These are phyloP conservation scores for Agriopis aurantiaria DNA, from an alignment of 2,888 invertebrate genomes.

Conservation along the genomic window DNA sequence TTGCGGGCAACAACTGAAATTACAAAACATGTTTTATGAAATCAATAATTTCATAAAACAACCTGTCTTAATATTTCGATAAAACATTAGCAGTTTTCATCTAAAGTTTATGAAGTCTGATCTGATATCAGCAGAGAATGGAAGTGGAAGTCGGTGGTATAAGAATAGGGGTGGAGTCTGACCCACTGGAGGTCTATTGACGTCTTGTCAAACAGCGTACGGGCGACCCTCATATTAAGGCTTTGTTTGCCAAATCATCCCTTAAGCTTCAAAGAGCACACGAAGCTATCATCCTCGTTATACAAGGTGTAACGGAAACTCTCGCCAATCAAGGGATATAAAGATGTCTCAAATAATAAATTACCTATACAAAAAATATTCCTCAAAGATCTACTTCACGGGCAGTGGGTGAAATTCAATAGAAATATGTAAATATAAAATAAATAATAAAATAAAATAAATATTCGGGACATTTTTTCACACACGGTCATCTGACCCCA, in stretches of 20 bases:
- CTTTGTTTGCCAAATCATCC: conserved; percentile 43
- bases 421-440: too few relatives aligned
- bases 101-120: not conserved
- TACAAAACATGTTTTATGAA: too few relatives aligned
- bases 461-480: too few relatives aligned
- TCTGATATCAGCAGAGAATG: not conserved
- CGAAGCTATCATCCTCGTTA: conserved; percentile 32
- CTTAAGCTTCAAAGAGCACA: conserved; percentile 41
- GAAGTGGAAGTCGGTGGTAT: not conserved
- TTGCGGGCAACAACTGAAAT: too few relatives aligned
- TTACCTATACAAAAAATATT: too few relatives aligned
- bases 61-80: too few relatives aligned
- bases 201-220: conserved; percentile 40
- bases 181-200: conserved; percentile 35
- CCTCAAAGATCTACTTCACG: too few relatives aligned
- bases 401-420: too few relatives aligned
- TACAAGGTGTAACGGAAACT: conserved; percentile 20
- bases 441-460: too few relatives aligned
- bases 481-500: too few relatives aligned
- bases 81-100: not conserved
- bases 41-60: too few relatives aligned
- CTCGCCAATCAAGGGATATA: not conserved
- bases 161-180: conserved; percentile 33
- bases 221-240: conserved; percentile 32
- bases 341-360: not conserved